Evolutionary conservation across 1,140 invertebrate genomes (phyloP), one percentile per base, ranked within the genome.

Genomic region (Formica exsecta): DNA sequence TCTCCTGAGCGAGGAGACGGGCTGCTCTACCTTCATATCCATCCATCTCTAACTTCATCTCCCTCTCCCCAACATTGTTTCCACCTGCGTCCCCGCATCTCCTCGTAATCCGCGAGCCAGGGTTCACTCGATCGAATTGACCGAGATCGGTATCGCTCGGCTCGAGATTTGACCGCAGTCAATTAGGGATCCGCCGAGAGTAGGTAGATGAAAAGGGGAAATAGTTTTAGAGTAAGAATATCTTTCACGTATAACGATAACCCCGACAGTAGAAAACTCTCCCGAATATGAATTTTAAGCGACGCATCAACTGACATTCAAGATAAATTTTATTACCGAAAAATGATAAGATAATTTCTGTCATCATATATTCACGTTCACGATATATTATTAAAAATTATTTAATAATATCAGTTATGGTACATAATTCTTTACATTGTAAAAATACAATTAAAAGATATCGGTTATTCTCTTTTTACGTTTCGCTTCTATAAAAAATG

Each of bases 141-240:
- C 59, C 71, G 25, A 77, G 87, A 88, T 89, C 86, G 87, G 65
- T 88, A 89, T 86, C 88, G 76, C 76, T 71, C 70, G 44, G 64
- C 25, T 87, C 75, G 41, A 29, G 73, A 79, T 86, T 88, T 85
- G 75, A 76, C 62, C 73, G 75, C 29, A 87, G 88, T 88, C 88
- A 89, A 89, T 89, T 89, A 89, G 44, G 62, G 86, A 87, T 70
- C 77, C 48, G 65, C 64, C 36, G 68, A 32, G 61, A 38, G 87
- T 87, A 74, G 88, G 76, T 74, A 85, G 54, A 71, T 84, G 86
- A 86, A 87, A 87, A 81, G 71, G 73, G 64, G 25, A 89, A 87
- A 87, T 85, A 59, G 70, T 87, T 89, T 89, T 38, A 29, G 25
- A 29, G 68, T 57, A 36, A 41, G 57, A 16, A 44, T 73, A 81